Evolutionary conservation across 2,113 vertebrate genomes (phyloP).

Genomic region (Phocoena phocoena): DNA sequence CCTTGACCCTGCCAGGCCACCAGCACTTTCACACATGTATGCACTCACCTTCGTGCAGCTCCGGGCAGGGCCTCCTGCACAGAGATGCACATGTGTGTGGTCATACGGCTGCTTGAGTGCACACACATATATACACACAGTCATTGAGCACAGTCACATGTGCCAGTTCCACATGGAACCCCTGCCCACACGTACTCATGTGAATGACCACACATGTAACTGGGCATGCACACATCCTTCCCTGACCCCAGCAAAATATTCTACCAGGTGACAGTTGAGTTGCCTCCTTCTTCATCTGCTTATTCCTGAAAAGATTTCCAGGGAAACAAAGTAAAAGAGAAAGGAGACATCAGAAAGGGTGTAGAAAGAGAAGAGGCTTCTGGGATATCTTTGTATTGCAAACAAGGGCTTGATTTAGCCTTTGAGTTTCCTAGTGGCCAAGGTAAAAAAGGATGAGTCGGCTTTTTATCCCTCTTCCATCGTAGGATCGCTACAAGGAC

Average conservation of each 20-base stretch:
- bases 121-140: too few relatives aligned
- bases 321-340: not conserved
- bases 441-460: not conserved
- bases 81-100: fast-evolving
- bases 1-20: not conserved
- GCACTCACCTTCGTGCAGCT: not conserved
- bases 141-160: fast-evolving
- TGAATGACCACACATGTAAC: too few relatives aligned
- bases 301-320: not conserved
- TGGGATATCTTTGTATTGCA: not conserved
- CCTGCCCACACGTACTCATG: fast-evolving
- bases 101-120: not conserved
- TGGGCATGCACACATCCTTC: not conserved
- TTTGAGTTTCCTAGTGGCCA: conserved; percentile 11
- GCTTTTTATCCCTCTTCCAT: not conserved
- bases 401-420: not conserved
- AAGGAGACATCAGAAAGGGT: not conserved
- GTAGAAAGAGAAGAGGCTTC: not conserved
- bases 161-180: fast-evolving
- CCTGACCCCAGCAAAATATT: not conserved
- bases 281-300: not conserved
- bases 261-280: not conserved
- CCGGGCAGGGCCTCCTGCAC: not conserved
- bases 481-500: not conserved
- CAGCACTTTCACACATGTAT: not conserved